Percentiles rank a stretch among this genome's conserved stretches.
Evolutionary conservation across 1,140 invertebrate genomes (phyloP).

Genomic region (Hydropsyche tenuis): DNA sequence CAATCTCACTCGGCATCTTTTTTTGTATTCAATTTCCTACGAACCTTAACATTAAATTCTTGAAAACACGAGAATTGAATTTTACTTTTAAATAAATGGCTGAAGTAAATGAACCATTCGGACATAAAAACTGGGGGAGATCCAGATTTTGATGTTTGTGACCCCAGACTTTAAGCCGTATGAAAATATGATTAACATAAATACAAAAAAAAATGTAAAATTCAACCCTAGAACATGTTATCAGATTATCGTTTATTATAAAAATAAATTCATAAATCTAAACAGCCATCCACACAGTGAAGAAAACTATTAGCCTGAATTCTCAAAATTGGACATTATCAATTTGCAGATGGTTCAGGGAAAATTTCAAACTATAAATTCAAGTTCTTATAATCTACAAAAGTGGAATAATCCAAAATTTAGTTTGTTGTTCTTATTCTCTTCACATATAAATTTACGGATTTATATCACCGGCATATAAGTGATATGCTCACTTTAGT

Average conservation of each 20-base stretch:
- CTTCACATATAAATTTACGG: conserved; percentile 38
- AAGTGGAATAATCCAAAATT: conserved; percentile 33
- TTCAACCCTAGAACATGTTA: conserved; percentile 38
- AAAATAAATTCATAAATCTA: conserved; percentile 51
- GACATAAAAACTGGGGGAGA: conserved; percentile 38
- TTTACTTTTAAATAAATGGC: conserved; percentile 43
- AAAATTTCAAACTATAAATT: conserved; percentile 35
- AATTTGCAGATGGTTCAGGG: conserved; percentile 39
- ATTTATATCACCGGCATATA: conserved; percentile 41
- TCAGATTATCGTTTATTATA: conserved; percentile 46
- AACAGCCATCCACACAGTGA: conserved; percentile 40
- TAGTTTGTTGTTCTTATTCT: conserved; percentile 27
- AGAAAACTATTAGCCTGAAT: conserved; percentile 41
- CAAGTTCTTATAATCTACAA: conserved; percentile 43
- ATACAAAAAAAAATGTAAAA: conserved; percentile 41
- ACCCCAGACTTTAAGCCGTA: conserved; percentile 25
- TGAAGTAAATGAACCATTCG: conserved; percentile 16
- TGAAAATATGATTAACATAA: conserved; percentile 20
- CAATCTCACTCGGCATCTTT: conserved; percentile 47
- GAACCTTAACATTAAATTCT: conserved; percentile 45
- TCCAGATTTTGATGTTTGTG: conserved; percentile 35
- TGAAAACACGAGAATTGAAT: conserved; percentile 44
- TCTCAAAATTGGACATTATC: conserved; percentile 32
- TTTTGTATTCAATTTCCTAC: conserved; percentile 45
- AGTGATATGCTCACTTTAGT: conserved; percentile 29